Percentiles rank a stretch among this genome's conserved stretches.
These are phyloP conservation scores for Leiothrix lutea DNA, from an alignment of 2,113 vertebrate species.

Conservation along the genomic window DNA sequence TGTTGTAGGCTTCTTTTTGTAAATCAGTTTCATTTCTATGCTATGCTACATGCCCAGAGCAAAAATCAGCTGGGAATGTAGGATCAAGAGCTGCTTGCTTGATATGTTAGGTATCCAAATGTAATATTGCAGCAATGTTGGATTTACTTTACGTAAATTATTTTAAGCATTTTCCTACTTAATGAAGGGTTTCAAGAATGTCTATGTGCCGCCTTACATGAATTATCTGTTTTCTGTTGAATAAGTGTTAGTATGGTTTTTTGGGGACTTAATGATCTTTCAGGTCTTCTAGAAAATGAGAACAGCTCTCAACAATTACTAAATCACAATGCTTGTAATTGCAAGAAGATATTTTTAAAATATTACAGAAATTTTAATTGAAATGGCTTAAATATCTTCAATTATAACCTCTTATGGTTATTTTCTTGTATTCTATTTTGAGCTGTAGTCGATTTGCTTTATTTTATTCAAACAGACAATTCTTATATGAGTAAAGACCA, in stretches of 20 bases:
- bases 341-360: background rate
- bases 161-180: background rate
- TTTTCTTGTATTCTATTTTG: constrained; percentile 14
- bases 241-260: background rate
- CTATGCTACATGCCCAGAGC: background rate
- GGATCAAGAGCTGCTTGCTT: background rate
- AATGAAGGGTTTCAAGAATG: background rate
- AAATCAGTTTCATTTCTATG: background rate
- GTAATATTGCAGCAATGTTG: background rate
- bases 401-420: constrained; percentile 26
- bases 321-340: background rate
- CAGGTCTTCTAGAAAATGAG: background rate
- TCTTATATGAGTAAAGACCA: constrained; percentile 82
- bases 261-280: background rate
- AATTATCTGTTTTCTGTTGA: background rate
- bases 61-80: background rate
- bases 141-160: background rate
- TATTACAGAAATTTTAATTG: background rate
- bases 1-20: background rate
- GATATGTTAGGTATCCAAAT: background rate
- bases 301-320: background rate
- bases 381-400: constrained; percentile 35
- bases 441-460: constrained; percentile 61
- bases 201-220: background rate
- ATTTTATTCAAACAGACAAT: constrained; percentile 81